Evolutionary conservation across 2,888 invertebrate species (phyloP), one percentile per base, ranked within the genome.

Genomic region (Lepidochitona cinerea): DNA sequence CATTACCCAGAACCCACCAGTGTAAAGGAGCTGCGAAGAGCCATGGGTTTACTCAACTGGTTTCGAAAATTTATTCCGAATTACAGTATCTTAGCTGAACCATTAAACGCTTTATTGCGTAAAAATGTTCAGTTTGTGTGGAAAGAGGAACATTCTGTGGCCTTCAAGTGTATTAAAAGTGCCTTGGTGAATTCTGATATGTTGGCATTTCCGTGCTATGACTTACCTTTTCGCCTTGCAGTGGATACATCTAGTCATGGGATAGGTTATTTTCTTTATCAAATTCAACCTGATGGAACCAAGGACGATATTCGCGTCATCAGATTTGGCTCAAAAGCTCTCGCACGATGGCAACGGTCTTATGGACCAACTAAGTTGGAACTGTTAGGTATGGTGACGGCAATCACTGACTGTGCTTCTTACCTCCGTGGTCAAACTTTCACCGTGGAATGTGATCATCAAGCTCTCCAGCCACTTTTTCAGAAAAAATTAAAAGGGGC

Each of bases 191-290:
- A 35, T 37, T 72, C 72, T 14, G 41, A 68, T n/a, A 59, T 64
- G 37, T 72, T 72, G 59, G 54, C 72, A 23, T 72, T 72, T 68
- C 59, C 68, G 23, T 7, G 59, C 9, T 72, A 68, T 72, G 72
- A 72, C 32, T 26, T 68, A 12, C 68, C 68, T 7, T 72, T 72
- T 33, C 37, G 33, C 23, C 23, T 72, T 18, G 68, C 67, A 26
- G 72, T 72, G 18, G 72, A 72, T 59, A 68, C 37, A 23, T 68
- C 68, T 9, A 54, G 68, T 41, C 52, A 54, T 26, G 72, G 68
- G 12, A 72, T 72, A 32, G 54, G 68, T 12, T 72, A 36, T 29
- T 14, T 65, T 14, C 66, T 32, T 18, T 52, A 66, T 29, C 66
- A 66, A 36, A 14, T 12, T 35, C 26, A 66, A n/a, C 66, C 66